A percentile compares a stretch with the other conserved stretches of the same genome.
phyloP scores from a whole-genome alignment of 30 jellyfish, hydroid and myxozoan genomes.

The Cassiopea xamachana region DNA sequence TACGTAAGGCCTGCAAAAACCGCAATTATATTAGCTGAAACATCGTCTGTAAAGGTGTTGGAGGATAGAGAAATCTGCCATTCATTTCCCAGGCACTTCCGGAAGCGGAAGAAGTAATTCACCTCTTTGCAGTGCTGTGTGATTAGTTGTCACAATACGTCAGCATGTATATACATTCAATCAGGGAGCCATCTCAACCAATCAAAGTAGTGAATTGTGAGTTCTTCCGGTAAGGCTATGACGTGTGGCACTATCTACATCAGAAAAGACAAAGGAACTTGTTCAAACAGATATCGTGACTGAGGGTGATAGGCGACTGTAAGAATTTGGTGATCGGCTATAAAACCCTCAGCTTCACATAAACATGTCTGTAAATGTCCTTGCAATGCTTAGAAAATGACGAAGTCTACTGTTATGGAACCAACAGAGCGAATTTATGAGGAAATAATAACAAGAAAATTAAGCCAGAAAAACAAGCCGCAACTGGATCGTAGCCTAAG shows the following conservation, averaged over 20 bases:
- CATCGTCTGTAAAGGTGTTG: too few species aligned
- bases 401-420: slow-evolving; percentile 53
- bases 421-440: slow-evolving; percentile 68
- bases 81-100: slow-evolving; percentile 49
- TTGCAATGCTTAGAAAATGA: slow-evolving; percentile 9
- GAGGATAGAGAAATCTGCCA: neutral
- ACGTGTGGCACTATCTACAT: neutral
- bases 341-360: neutral
- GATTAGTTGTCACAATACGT: slow-evolving; percentile 28
- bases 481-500: slow-evolving; percentile 48
- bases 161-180: slow-evolving; percentile 19
- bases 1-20: too few species aligned
- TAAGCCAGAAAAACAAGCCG: slow-evolving; percentile 2
- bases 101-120: slow-evolving; percentile 55
- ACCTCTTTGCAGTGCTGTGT: neutral
- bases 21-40: too few species aligned
- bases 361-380: neutral
- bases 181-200: slow-evolving; percentile 15
- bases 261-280: neutral
- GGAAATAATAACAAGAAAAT: slow-evolving; percentile 48
- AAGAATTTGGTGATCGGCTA: neutral
- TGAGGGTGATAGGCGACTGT: neutral
- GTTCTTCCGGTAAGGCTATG: slow-evolving; percentile 11
- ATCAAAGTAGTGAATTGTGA: slow-evolving; percentile 6
- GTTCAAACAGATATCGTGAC: slow-evolving; percentile 22